Conservation (phyloP, 2,113 vertebrate species). For the Etheostoma spectabile region DNA sequence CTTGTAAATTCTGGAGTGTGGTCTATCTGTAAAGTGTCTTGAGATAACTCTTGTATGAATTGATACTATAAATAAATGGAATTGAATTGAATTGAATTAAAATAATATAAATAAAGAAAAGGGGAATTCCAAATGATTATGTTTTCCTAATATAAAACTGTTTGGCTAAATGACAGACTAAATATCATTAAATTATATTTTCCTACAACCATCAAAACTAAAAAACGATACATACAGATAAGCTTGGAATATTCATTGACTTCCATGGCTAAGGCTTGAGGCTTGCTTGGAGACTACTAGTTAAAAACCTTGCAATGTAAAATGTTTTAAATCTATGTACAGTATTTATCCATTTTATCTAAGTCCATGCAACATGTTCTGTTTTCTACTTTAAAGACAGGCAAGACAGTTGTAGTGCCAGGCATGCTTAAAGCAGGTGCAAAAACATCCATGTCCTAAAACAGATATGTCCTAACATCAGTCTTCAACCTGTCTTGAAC, state of each 20-base stretch:
- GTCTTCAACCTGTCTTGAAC: conserved; percentile 33
- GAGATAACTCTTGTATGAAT: no score
- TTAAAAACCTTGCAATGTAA: background rate
- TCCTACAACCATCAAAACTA: background rate
- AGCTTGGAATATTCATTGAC: no score
- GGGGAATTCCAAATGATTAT: background rate
- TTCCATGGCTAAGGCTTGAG: background rate
- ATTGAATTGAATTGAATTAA: no score
- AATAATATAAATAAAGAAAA: background rate
- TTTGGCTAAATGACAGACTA: background rate
- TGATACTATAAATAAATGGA: no score
- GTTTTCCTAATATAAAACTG: background rate
- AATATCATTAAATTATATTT: background rate
- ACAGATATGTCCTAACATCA: conserved; percentile 41
- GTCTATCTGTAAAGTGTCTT: no score
- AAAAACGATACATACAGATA: background rate
- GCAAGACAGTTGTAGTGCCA: background rate
- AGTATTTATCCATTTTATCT: background rate
- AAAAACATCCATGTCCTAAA: conserved; percentile 21
- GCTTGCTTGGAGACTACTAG: background rate
- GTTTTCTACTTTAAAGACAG: background rate
- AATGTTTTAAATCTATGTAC: background rate
- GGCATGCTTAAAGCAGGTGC: conserved; percentile 34
- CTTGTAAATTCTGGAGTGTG: no score
- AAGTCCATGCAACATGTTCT: background rate